These are phyloP conservation scores for Parapsyche elsis DNA, from an alignment of 1,140 invertebrate genomes.

Conservation along the genomic window DNA sequence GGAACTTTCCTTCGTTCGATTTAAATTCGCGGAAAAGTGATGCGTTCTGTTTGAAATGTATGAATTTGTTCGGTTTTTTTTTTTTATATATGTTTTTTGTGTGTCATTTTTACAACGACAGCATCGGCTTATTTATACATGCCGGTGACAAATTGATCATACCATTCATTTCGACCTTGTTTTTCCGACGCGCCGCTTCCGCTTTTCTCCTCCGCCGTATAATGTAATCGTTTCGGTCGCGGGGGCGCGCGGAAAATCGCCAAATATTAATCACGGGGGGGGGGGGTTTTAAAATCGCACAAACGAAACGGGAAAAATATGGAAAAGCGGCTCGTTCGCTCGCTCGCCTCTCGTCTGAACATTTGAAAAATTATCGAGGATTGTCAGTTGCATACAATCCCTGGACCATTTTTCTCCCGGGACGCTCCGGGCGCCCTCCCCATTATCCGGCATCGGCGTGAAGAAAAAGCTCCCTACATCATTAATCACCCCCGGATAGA, in stretches of 20 bases:
- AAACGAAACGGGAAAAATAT: conserved; percentile 37
- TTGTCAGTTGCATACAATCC: conserved; percentile 43
- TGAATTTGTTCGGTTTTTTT: no score
- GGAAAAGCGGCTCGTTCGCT: background rate
- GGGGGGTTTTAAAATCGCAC: conserved; percentile 27
- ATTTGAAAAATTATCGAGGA: conserved; percentile 44
- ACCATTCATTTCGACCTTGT: background rate
- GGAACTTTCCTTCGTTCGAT: no score
- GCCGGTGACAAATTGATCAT: conserved; percentile 22
- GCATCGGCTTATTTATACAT: conserved; percentile 12
- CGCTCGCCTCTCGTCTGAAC: conserved; percentile 3
- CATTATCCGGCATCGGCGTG: conserved; percentile 36
- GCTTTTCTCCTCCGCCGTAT: background rate
- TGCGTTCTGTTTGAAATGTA: no score
- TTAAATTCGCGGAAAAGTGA: no score
- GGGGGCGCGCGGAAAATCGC: background rate
- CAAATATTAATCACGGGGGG: conserved; percentile 25
- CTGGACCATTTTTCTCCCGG: conserved; percentile 32
- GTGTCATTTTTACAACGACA: background rate
- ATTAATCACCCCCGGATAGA: conserved; percentile 34
- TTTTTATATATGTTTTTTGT: no score
- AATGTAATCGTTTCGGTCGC: background rate
- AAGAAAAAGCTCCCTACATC: conserved; percentile 33
- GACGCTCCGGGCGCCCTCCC: conserved; percentile 9
- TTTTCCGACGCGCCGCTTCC: background rate